A percentile compares a stretch with the other conserved stretches of the same genome.
Evolutionary conservation across 2,113 vertebrate species (phyloP).

Genomic region (Pholis gunnellus): DNA sequence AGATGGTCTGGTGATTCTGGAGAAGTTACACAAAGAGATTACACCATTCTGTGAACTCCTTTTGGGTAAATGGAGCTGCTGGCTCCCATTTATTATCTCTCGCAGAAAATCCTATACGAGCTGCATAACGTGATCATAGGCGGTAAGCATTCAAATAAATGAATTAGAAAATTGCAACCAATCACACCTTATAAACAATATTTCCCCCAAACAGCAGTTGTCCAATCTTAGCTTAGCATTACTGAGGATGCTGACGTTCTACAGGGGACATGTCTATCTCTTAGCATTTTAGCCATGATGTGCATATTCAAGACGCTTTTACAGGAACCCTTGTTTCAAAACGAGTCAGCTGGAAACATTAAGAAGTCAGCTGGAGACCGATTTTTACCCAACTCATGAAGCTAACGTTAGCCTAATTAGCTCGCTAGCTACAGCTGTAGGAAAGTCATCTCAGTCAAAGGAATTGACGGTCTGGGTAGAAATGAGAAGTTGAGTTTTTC

Average conservation of each 20-base stretch:
- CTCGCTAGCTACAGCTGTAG: neutral
- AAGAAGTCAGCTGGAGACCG: neutral
- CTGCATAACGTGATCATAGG: neutral
- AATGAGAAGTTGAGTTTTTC: neutral
- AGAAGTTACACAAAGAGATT: conserved; percentile 11
- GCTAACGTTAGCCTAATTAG: neutral
- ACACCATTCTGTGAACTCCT: conserved; percentile 13
- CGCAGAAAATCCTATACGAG: neutral
- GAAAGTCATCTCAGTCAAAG: neutral
- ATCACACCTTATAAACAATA: neutral
- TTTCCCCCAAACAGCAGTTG: neutral
- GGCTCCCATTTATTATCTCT: neutral
- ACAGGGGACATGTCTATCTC: neutral
- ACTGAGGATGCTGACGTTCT: neutral
- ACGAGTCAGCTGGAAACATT: neutral
- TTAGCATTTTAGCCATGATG: neutral
- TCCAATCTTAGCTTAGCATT: neutral
- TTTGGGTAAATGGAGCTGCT: neutral
- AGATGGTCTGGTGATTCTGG: conserved; percentile 43
- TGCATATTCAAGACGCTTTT: neutral
- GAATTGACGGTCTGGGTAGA: neutral
- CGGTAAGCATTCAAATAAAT: neutral
- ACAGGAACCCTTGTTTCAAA: neutral
- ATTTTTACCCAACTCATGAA: neutral
- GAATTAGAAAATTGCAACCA: neutral